Base-by-base conservation (phyloP, 2,797 vertebrate species). In the Onychomys leucogaster region DNA sequence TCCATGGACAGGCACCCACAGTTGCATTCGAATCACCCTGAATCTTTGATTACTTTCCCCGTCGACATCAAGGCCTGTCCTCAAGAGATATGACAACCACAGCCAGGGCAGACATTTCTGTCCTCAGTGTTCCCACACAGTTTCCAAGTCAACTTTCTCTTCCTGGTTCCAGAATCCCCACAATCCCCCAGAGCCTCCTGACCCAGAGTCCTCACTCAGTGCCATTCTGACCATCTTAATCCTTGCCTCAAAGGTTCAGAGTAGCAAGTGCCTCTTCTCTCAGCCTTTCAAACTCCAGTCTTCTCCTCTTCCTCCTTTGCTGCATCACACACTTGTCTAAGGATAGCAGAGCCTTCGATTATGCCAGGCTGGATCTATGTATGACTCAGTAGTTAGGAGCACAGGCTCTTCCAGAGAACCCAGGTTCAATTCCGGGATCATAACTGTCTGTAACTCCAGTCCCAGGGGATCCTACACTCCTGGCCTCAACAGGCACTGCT, bases 81-180 rank as follows among this genome's bases (percentile, higher is more conserved):
- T 92, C 9, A 90, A 85, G 91, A 90, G 6, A 10, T 78, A 21
- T 69, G 57, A 76, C n/a, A 29, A 65, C 78, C 84, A 73, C 37
- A 80, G 59, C 43, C 73, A 77, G 76, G 94, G 32, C 71, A 90
- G 94, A 61, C 19, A 55, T 71, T 63, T 76, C 78, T 77, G 75
- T 75, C 86, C 71, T 95, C 78, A 49, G 9, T 90, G 90, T 57
- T 84, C 52, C 41, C 65, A 57, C 73, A 88, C 8, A 43, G 84
- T 94, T 90, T 76, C 89, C 27, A 93, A 80, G 32, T 90, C 75
- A 57, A 25, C 46, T 80, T 67, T 94, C 87, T 37, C 71, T 32
- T 96, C 61, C n/a, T 83, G 6, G 55, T 89, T 73, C 89, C 59
- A 71, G 59, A 93, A 93, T 61, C 77, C 25, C 69, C 41, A 71